Conservation (phyloP, 1,140 invertebrate species). For the Lucilia sericata region DNA sequence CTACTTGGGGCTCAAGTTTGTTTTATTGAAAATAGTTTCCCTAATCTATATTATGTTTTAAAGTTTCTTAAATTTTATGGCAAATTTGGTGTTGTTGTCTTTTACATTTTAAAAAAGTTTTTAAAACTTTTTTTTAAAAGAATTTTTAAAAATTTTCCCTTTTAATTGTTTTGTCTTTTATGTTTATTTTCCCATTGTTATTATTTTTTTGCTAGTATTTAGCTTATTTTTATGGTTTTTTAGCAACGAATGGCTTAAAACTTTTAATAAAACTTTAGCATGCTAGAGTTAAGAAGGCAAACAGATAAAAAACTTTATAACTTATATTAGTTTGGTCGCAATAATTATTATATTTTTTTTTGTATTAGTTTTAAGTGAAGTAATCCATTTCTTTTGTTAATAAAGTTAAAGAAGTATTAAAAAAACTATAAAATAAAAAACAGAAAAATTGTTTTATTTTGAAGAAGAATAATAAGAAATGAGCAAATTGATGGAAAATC, state of each 20-base stretch:
- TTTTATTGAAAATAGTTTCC: no score
- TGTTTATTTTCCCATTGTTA: background rate
- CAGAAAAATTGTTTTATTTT: background rate
- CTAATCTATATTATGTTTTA: no score
- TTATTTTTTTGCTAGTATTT: background rate
- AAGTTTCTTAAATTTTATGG: no score
- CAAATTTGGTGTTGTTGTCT: no score
- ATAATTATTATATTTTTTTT: background rate
- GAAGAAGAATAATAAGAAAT: no score
- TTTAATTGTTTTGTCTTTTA: no score
- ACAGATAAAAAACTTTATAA: background rate
- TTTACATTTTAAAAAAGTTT: no score
- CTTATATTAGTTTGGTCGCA: constrained; percentile 21
- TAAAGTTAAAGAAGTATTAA: constrained; percentile 39
- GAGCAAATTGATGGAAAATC: no score
- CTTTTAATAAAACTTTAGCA: background rate
- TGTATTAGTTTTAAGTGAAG: constrained; percentile 31
- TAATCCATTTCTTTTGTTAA: constrained; percentile 32
- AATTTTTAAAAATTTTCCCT: no score
- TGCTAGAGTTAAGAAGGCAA: background rate
- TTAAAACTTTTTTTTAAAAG: no score
- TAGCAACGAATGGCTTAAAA: background rate
- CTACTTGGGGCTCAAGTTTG: no score
- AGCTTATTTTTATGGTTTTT: background rate
- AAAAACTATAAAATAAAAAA: background rate